Base-by-base conservation (phyloP, 2,888 invertebrate species). In the Cantharis nigra region DNA sequence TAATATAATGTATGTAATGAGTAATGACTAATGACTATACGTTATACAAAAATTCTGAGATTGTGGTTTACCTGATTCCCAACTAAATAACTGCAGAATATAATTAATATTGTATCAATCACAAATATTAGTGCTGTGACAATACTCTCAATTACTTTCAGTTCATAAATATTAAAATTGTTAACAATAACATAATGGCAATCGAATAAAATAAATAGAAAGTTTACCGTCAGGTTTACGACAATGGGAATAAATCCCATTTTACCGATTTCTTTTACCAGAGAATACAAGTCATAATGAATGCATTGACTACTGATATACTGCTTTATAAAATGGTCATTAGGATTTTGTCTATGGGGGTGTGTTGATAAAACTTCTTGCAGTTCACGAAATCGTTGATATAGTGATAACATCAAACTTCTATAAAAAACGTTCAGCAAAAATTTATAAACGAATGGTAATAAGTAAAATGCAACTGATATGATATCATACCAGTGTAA, bases 61-160 rank as follows among this genome's bases (percentile, higher is more conserved):
- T n/a, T 49, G 2, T 2, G n/a, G 1, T 7, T 49, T 49, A 49
- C 49, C 49, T 49, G n/a, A 7, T 49, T 7, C 7, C n/a, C 49
- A 49, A 49, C 49, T n/a, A 49, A 2, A n/a, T n/a, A n/a, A 7
- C 49, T n/a, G 7, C 7, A n/a, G 9, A 5, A 49, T n/a, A 49
- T 49, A 49, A 5, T 49, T 49, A n/a, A 49, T 2, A 5, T n/a
- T n/a, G 49, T n/a, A 7, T 49, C 49, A 9, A 49, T 7, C 4
- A 5, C 0, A 49, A n/a, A 7, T 49, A 2, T 7, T n/a, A n/a
- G 2, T 2, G 7, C 0, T 49, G 7, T 7, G 2, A 0, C 4
- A 7, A n/a, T 7, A 2, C n/a, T 49, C 1, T 0, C 2, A n/a
- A 49, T 49, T 1, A 7, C n/a, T 7, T 0, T 4, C 0, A 0